These are phyloP conservation scores for Delichon dasypus DNA, from an alignment of 2,797 vertebrate species.

Conservation along the genomic window DNA sequence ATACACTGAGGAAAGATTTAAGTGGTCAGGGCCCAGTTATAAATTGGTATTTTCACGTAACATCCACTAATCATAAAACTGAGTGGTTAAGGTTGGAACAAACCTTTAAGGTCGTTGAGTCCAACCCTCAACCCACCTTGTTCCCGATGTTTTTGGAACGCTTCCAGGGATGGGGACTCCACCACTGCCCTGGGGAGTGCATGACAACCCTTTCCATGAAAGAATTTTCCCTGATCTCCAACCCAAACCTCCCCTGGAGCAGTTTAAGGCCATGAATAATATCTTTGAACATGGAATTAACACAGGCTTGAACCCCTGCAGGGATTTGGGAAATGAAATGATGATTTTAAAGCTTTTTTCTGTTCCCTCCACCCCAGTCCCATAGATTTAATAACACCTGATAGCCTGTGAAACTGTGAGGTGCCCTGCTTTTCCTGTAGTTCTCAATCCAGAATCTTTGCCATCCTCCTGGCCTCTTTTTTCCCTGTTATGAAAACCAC, in stretches of 20 bases:
- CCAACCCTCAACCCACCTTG: background rate
- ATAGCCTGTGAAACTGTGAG: fast-evolving
- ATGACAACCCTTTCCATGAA: background rate
- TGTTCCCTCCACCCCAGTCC: background rate
- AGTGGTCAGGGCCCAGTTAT: background rate
- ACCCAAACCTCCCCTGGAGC: background rate
- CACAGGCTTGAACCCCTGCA: background rate
- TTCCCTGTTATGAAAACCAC: background rate
- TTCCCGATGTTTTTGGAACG: background rate
- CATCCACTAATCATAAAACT: background rate
- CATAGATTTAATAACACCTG: fast-evolving
- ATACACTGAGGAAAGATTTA: background rate
- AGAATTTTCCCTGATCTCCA: background rate
- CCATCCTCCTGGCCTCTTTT: background rate
- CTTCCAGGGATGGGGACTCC: background rate
- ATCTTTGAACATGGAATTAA: background rate
- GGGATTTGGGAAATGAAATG: background rate
- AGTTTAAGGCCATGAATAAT: background rate
- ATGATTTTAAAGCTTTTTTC: background rate
- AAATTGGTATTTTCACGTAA: background rate
- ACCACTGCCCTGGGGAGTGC: background rate
- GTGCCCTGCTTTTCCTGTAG: background rate
- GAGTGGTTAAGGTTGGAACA: background rate
- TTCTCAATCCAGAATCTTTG: background rate
- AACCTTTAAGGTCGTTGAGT: background rate